phyloP scores from a whole-genome alignment of 2,888 invertebrate species.

The Podotricha telesiphe region DNA sequence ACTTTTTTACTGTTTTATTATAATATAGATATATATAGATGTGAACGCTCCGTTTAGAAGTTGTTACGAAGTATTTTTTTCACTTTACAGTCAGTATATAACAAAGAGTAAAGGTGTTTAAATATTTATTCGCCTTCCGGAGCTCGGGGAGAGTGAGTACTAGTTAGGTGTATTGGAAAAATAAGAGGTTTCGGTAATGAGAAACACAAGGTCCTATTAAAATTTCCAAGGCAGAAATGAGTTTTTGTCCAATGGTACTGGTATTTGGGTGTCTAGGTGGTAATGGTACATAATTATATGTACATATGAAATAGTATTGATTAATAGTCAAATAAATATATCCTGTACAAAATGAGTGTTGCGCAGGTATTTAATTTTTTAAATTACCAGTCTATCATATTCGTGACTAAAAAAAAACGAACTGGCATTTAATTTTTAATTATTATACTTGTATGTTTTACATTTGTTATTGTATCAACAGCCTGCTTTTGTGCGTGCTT shows the following conservation, averaged over 20 bases:
- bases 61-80: not conserved
- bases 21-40: too few relatives aligned
- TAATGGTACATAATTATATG: too few relatives aligned
- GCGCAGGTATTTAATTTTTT: too few relatives aligned
- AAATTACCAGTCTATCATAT: too few relatives aligned
- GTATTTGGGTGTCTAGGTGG: too few relatives aligned
- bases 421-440: too few relatives aligned
- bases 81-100: slow-evolving; percentile 1
- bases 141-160: slow-evolving; percentile 45
- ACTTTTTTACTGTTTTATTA: too few relatives aligned
- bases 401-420: too few relatives aligned
- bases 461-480: not conserved
- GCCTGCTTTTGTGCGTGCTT: not conserved
- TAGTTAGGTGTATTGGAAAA: slow-evolving; percentile 31
- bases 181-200: slow-evolving; percentile 32
- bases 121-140: slow-evolving; percentile 55
- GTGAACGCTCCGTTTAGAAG: too few relatives aligned
- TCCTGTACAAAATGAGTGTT: too few relatives aligned
- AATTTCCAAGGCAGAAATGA: not conserved
- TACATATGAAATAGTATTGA: not conserved
- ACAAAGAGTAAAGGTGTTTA: slow-evolving; percentile 47
- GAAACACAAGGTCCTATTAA: slow-evolving; percentile 24
- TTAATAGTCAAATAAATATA: too few relatives aligned
- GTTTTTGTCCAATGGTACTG: not conserved
- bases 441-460: not conserved